Base-by-base conservation (phyloP, 2,113 vertebrate genomes). In the Probosciger aterrimus region DNA sequence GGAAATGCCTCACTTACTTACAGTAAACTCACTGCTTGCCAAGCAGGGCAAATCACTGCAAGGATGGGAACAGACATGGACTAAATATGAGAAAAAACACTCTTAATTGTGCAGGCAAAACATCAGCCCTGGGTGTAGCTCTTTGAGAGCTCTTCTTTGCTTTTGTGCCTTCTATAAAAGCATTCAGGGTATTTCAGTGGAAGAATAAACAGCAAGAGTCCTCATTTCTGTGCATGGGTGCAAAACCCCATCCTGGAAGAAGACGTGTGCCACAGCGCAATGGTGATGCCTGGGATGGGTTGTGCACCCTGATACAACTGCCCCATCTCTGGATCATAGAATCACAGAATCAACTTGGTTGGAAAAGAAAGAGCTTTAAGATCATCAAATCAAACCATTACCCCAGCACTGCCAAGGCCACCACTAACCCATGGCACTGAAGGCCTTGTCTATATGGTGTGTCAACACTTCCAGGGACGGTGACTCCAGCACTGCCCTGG, bases 1-100 rank as follows among this genome's bases (percentile, higher is more conserved):
- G 0, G 89, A 64, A 85, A 77, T 80, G 50, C 85, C 76, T 92
- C 80, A 75, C 83, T 90, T 82, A 71, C 83, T 92, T 86, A 90
- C 76, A 77, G 71, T 37, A 63, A 93, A 80, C 57, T 44, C 11
- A 7, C 47, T 77, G 85, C 81, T 31, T 88, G 82, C 49, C 85
- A 89, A 82, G 79, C 79, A 95, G 59, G 50, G 69, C 4, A 79
- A 71, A 77, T 53, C 67, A 55, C 68, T 49, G 4, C 75, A 50
- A 60, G 18, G 68, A 95, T 68, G 75, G 87, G 76, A 90, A 85
- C 57, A 39, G n/a, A 52, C 64, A 11, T 11, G 35, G 70, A 93
- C 70, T 86, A 82, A 74, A 33, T n/a, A 86, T 2, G 30, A 85
- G 84, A 18, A 77, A 76, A 68, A 79, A 3, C 30, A 59, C 57